A percentile compares a stretch with the other conserved stretches of the same genome.
These are phyloP conservation scores for Megaceryle maxima DNA, from an alignment of 2,113 vertebrate species.

Conservation along the genomic window DNA sequence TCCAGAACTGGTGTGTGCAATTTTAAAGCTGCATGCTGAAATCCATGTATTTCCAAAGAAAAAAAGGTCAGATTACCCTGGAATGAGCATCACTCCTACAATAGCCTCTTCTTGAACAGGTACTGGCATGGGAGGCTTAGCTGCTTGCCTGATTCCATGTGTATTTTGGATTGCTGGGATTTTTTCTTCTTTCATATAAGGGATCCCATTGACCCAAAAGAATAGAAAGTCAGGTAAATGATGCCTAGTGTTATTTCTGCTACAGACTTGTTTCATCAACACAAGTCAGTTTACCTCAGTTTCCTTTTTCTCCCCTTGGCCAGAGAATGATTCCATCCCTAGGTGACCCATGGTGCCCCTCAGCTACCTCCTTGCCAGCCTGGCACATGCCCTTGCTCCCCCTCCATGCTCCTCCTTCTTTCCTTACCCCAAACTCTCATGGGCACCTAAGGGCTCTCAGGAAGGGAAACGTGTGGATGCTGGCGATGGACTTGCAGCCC, in stretches of 20 bases:
- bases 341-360: background rate
- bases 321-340: background rate
- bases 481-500: background rate
- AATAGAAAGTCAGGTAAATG: background rate
- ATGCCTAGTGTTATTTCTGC: background rate
- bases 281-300: background rate
- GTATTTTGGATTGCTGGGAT: background rate
- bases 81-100: background rate
- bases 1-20: background rate
- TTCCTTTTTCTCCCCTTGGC: background rate
- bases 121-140: background rate
- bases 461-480: background rate
- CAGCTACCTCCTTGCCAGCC: background rate
- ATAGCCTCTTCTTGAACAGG: fast-evolving
- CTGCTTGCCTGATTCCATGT: background rate
- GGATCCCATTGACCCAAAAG: background rate
- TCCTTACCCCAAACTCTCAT: background rate
- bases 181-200: background rate
- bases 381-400: fast-evolving
- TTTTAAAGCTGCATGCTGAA: background rate
- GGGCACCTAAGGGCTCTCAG: background rate
- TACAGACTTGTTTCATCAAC: background rate
- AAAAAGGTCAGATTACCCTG: background rate
- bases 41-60: background rate
- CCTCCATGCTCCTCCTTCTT: background rate